Evolutionary conservation across 1,140 invertebrate species (phyloP).

Genomic region (Drosophila lacertosa): DNA sequence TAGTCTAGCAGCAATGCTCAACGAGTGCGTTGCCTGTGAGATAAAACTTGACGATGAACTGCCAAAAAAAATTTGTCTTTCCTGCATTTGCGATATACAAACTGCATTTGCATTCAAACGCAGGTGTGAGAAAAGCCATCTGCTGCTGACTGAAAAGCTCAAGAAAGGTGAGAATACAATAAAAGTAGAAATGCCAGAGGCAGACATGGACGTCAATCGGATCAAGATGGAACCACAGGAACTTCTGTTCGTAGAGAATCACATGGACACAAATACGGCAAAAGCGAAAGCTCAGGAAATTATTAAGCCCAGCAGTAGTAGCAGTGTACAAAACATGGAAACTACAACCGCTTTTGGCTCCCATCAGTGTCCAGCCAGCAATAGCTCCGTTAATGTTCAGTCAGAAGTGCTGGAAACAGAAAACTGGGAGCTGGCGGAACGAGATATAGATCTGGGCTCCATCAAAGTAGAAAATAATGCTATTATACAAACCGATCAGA

Average conservation of each 20-base stretch:
- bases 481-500: background rate
- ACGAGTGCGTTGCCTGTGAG: constrained; percentile 13
- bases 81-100: constrained; percentile 25
- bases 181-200: constrained; percentile 2
- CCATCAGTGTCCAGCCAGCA: background rate
- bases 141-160: constrained; percentile 7
- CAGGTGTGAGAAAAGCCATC: constrained; percentile 18
- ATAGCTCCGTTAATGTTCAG: constrained; percentile 2
- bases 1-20: constrained; percentile 15
- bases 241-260: background rate
- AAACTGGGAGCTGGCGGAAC: constrained; percentile 19
- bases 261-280: background rate
- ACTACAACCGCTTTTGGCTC: no score
- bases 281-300: background rate
- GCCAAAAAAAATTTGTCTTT: constrained; percentile 22
- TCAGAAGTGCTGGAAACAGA: constrained; percentile 17
- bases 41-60: constrained; percentile 17
- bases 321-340: background rate
- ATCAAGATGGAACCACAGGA: constrained; percentile 3
- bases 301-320: background rate
- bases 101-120: constrained; percentile 26
- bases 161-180: background rate
- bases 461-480: constrained; percentile 15
- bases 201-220: background rate
- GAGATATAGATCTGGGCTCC: constrained; percentile 12